Percentiles rank a stretch among this genome's conserved stretches.
Conservation (phyloP, 2,888 invertebrate species). For the Cosmia pyralina region DNA sequence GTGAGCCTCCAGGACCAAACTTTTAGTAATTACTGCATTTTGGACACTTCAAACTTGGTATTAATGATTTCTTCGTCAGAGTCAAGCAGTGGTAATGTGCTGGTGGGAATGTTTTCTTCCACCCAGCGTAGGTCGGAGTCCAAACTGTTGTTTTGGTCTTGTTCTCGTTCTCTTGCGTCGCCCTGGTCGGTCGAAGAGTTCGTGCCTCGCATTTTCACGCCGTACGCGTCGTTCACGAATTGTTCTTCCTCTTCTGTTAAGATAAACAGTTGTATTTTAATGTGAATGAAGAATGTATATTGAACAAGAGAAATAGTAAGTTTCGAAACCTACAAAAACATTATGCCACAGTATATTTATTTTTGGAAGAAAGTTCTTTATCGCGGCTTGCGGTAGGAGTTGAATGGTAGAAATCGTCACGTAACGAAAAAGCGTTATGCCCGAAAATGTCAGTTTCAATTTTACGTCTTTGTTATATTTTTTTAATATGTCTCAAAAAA, state of each 20-base stretch:
- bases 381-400: too few relatives aligned
- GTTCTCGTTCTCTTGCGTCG: slow-evolving; percentile 63
- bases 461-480: too few relatives aligned
- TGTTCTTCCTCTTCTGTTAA: slow-evolving; percentile 94
- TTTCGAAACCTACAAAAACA: neutral
- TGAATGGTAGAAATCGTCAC: too few relatives aligned
- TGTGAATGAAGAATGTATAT: neutral
- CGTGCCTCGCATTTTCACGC: slow-evolving; percentile 93
- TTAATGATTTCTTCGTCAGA: slow-evolving; percentile 96
- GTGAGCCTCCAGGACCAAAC: slow-evolving; percentile 7
- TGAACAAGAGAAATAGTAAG: neutral
- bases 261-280: neutral
- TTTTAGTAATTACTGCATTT: slow-evolving; percentile 93
- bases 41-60: slow-evolving; percentile 96
- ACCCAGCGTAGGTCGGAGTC: slow-evolving; percentile 94
- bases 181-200: slow-evolving; percentile 73
- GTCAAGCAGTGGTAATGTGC: slow-evolving; percentile 92
- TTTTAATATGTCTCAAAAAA: too few relatives aligned
- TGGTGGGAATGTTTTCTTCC: slow-evolving; percentile 97
- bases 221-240: slow-evolving; percentile 96
- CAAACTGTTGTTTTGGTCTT: slow-evolving; percentile 77
- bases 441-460: too few relatives aligned
- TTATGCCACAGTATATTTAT: neutral
- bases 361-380: neutral
- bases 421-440: too few relatives aligned